Conservation (phyloP, 1,140 invertebrate genomes). For the Adoxophyes honmai region DNA sequence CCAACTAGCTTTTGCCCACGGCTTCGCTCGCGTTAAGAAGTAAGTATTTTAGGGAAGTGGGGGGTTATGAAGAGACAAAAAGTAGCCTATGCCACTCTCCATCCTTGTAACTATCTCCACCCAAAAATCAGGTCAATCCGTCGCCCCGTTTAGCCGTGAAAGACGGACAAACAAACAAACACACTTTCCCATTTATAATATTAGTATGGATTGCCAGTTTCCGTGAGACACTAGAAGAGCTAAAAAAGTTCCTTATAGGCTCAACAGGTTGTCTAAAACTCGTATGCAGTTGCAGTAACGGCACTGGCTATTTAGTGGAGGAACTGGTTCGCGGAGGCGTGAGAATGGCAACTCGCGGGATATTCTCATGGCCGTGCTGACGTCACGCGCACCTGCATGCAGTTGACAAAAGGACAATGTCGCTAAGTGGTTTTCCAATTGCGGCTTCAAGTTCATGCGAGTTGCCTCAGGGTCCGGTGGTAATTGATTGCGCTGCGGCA, state of each 20-base stretch:
- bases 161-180: too few species aligned
- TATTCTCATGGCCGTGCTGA: constrained; percentile 57
- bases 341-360: constrained; percentile 59
- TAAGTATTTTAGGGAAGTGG: too few species aligned
- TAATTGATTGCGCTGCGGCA: constrained; percentile 26
- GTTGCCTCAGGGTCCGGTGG: constrained; percentile 34
- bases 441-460: constrained; percentile 55
- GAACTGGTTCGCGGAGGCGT: constrained; percentile 67
- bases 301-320: constrained; percentile 55
- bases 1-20: too few species aligned
- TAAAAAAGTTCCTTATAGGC: not conserved
- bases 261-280: constrained; percentile 23
- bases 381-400: constrained; percentile 52
- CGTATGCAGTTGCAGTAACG: constrained; percentile 48
- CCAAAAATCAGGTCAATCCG: too few species aligned
- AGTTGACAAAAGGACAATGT: constrained; percentile 52
- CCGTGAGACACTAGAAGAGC: too few species aligned
- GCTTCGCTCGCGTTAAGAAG: too few species aligned
- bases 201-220: too few species aligned
- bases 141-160: too few species aligned
- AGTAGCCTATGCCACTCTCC: too few species aligned
- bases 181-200: too few species aligned
- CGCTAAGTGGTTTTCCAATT: constrained; percentile 50
- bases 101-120: too few species aligned
- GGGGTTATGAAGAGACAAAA: too few species aligned